phyloP scores from a whole-genome alignment of 2,888 invertebrate species.

The Ptychoptera contaminata region DNA sequence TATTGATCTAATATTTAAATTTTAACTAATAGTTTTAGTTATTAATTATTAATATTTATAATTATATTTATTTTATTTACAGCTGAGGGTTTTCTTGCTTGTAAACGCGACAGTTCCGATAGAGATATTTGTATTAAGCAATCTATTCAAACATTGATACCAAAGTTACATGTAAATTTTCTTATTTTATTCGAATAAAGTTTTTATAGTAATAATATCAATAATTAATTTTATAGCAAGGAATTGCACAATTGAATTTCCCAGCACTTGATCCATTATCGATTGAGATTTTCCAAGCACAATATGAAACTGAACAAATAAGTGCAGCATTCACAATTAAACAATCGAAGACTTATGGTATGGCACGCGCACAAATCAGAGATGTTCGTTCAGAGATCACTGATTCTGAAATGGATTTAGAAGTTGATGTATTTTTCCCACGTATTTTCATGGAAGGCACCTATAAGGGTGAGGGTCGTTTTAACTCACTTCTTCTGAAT shows the following conservation, averaged over 20 bases:
- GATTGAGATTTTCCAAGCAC: slow-evolving; percentile 20
- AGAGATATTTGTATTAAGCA: slow-evolving; percentile 41
- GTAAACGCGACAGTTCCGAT: slow-evolving; percentile 38
- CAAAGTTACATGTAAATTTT: slow-evolving; percentile 18
- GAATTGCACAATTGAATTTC: slow-evolving; percentile 23
- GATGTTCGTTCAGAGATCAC: slow-evolving; percentile 39
- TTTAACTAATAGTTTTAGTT: too few relatives aligned
- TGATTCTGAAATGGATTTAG: slow-evolving; percentile 39
- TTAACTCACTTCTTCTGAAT: slow-evolving; percentile 42
- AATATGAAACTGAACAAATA: slow-evolving; percentile 20
- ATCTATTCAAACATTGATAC: slow-evolving; percentile 35
- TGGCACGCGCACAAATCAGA: slow-evolving; percentile 36
- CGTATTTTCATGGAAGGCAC: slow-evolving; percentile 37
- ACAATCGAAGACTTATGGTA: slow-evolving; percentile 38
- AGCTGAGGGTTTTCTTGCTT: slow-evolving; percentile 38
- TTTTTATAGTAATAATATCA: too few relatives aligned
- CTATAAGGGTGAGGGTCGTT: slow-evolving; percentile 43
- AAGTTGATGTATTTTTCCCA: slow-evolving; percentile 40
- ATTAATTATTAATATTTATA: neutral
- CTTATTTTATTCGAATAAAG: too few relatives aligned
- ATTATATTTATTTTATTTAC: slow-evolving; percentile 16
- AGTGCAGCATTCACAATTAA: slow-evolving; percentile 27
- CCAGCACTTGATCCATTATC: slow-evolving; percentile 26
- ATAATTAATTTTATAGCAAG: slow-evolving; percentile 21
- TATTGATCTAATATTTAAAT: too few relatives aligned